Base-by-base conservation (phyloP, 1,140 invertebrate species). In the Protaetia brevitarsis region DNA sequence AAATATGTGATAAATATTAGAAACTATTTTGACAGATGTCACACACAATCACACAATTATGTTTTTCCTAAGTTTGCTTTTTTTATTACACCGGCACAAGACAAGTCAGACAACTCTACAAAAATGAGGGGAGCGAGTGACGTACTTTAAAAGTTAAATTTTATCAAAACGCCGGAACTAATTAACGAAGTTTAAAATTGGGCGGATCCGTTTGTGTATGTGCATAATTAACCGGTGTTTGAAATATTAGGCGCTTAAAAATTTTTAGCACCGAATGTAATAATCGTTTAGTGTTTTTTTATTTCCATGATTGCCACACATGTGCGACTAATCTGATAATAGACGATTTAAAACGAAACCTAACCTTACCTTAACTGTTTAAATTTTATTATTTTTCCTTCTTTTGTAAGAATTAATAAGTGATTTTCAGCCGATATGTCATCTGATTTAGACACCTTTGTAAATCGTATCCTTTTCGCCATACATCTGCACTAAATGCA, bases 401-500 rank as follows among this genome's bases (percentile, higher is more conserved):
- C 1, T 51, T 51, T 51, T 16, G 13, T 51, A 7, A 6, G 3
- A 19, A 8, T 51, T 23, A 51, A n/a, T n/a, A n/a, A n/a, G n/a
- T n/a, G n/a, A n/a, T n/a, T n/a, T 51, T 7, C 1, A 23, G 19
- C 19, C 6, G 41, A 51, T 19, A 94, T 94, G 92, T 87, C 90
- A 69, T 88, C 91, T 45, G 89, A 90, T 58, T 79, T 95, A 66
- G 92, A 95, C 80, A 88, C 88, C 65, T 94, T 92, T 74, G 88
- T 95, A 1, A 94, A 94, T 79, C 90, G 87, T 88, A 89, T 88
- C 86, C 85, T 88, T 88, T 84, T 28, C 23, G n/a, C n/a, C n/a
- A 27, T 31, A 28, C 11, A 13, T 27, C 10, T 62, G 29, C 3
- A 64, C n/a, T n/a, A n/a, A n/a, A n/a, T n/a, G n/a, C n/a, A n/a